Evolutionary conservation across 1,140 invertebrate species (phyloP).

Genomic region (Cheumatopsyche charites): DNA sequence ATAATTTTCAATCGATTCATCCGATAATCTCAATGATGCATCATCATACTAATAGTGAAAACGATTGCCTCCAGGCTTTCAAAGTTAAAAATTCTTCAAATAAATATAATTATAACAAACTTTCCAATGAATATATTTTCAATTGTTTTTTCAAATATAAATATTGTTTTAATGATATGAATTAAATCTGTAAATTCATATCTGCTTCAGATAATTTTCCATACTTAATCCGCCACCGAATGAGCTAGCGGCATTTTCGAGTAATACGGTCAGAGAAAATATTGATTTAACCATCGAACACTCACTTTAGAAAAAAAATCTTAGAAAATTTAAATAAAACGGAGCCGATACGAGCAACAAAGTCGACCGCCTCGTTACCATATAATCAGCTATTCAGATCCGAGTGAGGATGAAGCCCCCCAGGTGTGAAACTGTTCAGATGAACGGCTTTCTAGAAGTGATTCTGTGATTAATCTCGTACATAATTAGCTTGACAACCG

Average conservation of each 20-base stretch:
- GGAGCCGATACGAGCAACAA: background rate
- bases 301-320: background rate
- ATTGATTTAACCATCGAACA: slow-evolving; percentile 4
- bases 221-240: too few species aligned
- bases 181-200: too few species aligned
- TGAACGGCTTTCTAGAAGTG: slow-evolving; percentile 20
- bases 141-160: too few species aligned
- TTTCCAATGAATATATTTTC: too few species aligned
- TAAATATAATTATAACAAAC: too few species aligned
- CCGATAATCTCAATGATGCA: too few species aligned
- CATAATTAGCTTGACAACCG: slow-evolving; percentile 35
- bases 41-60: too few species aligned
- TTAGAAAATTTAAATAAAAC: background rate
- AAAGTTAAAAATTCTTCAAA: too few species aligned
- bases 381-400: slow-evolving; percentile 14
- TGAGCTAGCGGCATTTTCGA: slow-evolving; percentile 1
- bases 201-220: too few species aligned
- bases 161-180: too few species aligned
- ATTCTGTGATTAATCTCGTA: slow-evolving; percentile 28
- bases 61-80: too few species aligned
- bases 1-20: slow-evolving; percentile 20
- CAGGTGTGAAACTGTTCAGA: slow-evolving; percentile 21
- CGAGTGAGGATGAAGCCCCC: slow-evolving; percentile 14
- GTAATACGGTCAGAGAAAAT: slow-evolving; percentile 11
- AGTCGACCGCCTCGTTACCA: slow-evolving; percentile 5